Conservation (phyloP, 2,888 invertebrate genomes). For the Proisotoma minuta region DNA sequence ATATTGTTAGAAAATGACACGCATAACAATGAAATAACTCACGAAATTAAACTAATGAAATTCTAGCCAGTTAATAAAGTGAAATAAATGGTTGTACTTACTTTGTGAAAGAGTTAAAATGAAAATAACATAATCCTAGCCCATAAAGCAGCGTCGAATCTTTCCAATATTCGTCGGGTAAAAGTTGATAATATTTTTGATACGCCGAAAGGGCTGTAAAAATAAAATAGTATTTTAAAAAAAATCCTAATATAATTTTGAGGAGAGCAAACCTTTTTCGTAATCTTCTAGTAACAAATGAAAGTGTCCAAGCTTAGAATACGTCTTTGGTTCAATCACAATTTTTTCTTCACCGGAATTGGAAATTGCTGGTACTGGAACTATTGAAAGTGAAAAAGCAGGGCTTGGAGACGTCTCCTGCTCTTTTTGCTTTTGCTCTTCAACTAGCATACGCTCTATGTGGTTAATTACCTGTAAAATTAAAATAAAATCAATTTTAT, state of each 20-base stretch:
- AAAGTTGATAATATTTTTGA: constrained; percentile 75
- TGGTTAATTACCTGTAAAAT: constrained; percentile 68
- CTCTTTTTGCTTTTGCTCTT: constrained; percentile 64
- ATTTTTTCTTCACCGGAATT: constrained; percentile 28
- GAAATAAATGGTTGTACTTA: neutral
- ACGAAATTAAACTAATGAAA: no score
- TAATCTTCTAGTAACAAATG: constrained; percentile 89
- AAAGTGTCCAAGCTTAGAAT: constrained; percentile 92
- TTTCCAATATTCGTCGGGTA: constrained; percentile 75
- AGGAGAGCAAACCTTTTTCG: constrained; percentile 77
- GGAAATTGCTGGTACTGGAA: no score
- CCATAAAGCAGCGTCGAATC: constrained; percentile 90
- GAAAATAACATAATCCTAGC: constrained; percentile 90
- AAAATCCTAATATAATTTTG: no score
- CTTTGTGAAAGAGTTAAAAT: constrained; percentile 78
- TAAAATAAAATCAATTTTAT: constrained; percentile 13
- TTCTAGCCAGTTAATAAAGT: no score
- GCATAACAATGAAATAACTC: no score
- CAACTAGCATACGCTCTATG: constrained; percentile 76
- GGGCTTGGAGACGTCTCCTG: constrained; percentile 8
- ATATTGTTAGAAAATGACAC: no score
- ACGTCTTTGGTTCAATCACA: constrained; percentile 77
- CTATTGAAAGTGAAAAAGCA: constrained; percentile 16
- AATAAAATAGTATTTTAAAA: no score
- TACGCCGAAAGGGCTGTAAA: constrained; percentile 91